phyloP scores from a whole-genome alignment of 2,797 vertebrate genomes.

The Lates japonicus region DNA sequence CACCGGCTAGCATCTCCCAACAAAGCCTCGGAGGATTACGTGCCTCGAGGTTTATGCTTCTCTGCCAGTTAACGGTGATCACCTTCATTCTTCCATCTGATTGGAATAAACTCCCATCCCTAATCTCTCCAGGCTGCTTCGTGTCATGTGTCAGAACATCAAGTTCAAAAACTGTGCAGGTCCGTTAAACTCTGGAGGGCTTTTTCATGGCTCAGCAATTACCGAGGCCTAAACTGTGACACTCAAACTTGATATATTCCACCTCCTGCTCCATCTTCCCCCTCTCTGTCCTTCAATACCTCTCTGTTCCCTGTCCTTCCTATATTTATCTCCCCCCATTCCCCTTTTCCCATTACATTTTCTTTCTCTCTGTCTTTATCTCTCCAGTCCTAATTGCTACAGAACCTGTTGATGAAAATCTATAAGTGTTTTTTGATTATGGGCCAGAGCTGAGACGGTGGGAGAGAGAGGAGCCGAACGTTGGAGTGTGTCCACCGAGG shows the following conservation, averaged over 20 bases:
- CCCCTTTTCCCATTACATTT: slow-evolving; percentile 28
- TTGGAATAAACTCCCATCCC: slow-evolving; percentile 27
- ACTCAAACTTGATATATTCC: slow-evolving; percentile 71
- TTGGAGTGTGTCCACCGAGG: slow-evolving; percentile 50
- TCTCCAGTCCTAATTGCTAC: slow-evolving; percentile 55
- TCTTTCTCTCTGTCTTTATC: slow-evolving; percentile 34
- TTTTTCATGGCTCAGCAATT: slow-evolving; percentile 69
- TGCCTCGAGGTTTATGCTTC: slow-evolving; percentile 12
- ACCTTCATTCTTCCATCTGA: slow-evolving; percentile 48
- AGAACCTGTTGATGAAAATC: slow-evolving; percentile 77
- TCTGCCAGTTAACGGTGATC: slow-evolving; percentile 32
- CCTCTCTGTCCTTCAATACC: slow-evolving; percentile 65
- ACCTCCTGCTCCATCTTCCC: slow-evolving; percentile 58
- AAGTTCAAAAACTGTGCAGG: slow-evolving; percentile 47
- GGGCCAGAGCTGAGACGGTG: slow-evolving; percentile 61
- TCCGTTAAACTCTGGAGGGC: slow-evolving; percentile 60
- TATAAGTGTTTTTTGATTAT: slow-evolving; percentile 67
- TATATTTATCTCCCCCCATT: slow-evolving; percentile 47
- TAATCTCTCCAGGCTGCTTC: slow-evolving; percentile 28
- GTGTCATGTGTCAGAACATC: slow-evolving; percentile 34
- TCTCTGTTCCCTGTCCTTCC: slow-evolving; percentile 56
- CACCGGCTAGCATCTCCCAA: slow-evolving; percentile 25
- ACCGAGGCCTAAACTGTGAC: slow-evolving; percentile 57
- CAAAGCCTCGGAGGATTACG: slow-evolving; percentile 15
- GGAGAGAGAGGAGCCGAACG: slow-evolving; percentile 51